Base-by-base conservation (phyloP, 2,888 invertebrate species). In the Polydrusus tereticollis region DNA sequence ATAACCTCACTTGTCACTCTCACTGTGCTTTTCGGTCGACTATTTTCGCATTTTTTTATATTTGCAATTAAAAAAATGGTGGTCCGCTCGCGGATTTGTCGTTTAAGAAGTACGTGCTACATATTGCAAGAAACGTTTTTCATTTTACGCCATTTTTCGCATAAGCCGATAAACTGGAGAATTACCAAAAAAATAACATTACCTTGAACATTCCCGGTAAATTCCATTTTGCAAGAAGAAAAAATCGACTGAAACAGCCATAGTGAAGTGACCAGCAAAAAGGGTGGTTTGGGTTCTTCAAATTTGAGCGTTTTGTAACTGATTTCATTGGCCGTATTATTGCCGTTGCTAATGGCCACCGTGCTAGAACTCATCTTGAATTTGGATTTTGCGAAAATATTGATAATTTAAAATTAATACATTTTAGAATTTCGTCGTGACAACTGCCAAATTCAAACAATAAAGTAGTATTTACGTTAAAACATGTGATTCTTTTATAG, bases 221-320 rank as follows among this genome's bases (percentile, higher is more conserved):
- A 78, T 47, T 80, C 80, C 38, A 78, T 78, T 65, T 81, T 80
- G 18, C 82, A 79, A 3, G 82, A 80, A 6, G 81, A 79, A 73
- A 80, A 79, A 33, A 83, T 77, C 23, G 82, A 80, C 8, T 80
- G 79, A 23, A 83, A 74, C n/a, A 80, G 71, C 83, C 83, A 82
- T 63, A 83, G 72, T 14, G 82, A 81, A 6, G 73, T 21, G 1
- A 77, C 33, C 12, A 78, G 57, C 23, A 79, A 23, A 21, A 74
- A 47, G 10, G 78, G 70, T 0, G 77, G 76, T 66, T 77, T 75
- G 12, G 67, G 69, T 50, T 77, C 77, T 20, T 63, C 58, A 18
- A 74, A 72, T 66, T 76, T 75, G 8, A 70, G 69, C 10, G 18
- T 10, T 6, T 74, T 69, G n/a, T 26, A 71, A 16, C 64, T 57